A percentile compares a stretch with the other conserved stretches of the same genome.
Evolutionary conservation across 2,888 invertebrate genomes (phyloP).

Genomic region (Ariolimax columbianus): DNA sequence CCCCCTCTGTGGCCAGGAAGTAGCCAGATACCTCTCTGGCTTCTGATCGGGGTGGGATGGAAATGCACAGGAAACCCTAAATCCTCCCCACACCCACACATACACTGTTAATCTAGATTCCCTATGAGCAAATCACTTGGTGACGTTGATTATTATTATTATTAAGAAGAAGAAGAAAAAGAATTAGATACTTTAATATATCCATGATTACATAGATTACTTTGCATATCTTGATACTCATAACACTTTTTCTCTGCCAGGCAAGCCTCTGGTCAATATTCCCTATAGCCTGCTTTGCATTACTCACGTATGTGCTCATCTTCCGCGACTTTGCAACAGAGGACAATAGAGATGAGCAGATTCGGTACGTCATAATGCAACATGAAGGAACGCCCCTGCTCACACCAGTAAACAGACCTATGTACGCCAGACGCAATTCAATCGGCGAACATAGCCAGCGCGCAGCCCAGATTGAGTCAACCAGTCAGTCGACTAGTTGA

Average conservation of each 20-base stretch:
- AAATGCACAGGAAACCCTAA: too few species aligned
- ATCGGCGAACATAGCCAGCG: background rate
- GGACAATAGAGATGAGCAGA: background rate
- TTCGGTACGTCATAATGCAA: constrained; percentile 10
- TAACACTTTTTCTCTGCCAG: background rate
- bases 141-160: too few species aligned
- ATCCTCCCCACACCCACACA: too few species aligned
- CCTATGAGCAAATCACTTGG: too few species aligned
- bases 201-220: too few species aligned
- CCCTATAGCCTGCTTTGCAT: constrained; percentile 14
- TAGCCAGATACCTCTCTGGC: too few species aligned
- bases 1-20: too few species aligned
- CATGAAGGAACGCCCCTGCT: constrained; percentile 23
- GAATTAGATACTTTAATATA: too few species aligned
- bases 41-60: too few species aligned
- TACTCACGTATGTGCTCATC: background rate
- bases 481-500: background rate
- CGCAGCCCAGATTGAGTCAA: background rate
- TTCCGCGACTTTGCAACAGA: background rate
- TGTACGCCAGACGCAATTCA: background rate
- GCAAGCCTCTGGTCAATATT: constrained; percentile 27
- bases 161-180: too few species aligned
- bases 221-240: too few species aligned
- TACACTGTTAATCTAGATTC: too few species aligned
- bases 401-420: background rate